phyloP scores from a whole-genome alignment of 1,140 invertebrate genomes.

The Zaprionus lachaisei region DNA sequence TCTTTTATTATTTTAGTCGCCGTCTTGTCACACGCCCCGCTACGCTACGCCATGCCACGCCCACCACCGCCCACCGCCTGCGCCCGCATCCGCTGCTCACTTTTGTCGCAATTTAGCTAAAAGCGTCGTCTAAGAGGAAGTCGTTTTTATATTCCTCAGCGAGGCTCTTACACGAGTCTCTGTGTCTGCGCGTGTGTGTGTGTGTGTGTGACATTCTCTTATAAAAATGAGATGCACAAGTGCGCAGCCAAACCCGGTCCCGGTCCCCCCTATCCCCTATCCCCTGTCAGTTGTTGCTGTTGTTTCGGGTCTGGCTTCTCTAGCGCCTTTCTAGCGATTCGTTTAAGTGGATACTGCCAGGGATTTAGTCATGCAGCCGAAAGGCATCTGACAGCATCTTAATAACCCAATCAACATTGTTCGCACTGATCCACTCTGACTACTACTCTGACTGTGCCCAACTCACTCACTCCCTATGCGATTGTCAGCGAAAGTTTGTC shows the following conservation, averaged over 20 bases:
- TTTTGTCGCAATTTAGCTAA: constrained; percentile 83
- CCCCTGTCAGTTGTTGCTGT: neutral
- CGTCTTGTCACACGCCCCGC: constrained; percentile 33
- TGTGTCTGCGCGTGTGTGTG: constrained; percentile 11
- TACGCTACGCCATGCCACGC: neutral
- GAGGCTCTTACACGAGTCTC: constrained; percentile 16
- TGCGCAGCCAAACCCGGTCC: constrained; percentile 32
- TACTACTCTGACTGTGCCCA: neutral
- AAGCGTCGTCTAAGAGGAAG: constrained; percentile 81
- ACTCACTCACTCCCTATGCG: neutral
- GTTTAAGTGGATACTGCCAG: constrained; percentile 43
- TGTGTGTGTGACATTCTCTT: constrained; percentile 43
- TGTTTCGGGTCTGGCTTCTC: constrained; percentile 33
- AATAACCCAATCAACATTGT: constrained; percentile 46
- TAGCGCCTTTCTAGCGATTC: constrained; percentile 51
- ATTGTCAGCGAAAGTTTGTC: neutral
- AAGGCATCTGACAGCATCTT: constrained; percentile 15
- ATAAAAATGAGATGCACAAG: constrained; percentile 62
- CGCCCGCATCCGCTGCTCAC: constrained; percentile 61
- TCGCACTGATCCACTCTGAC: constrained; percentile 25
- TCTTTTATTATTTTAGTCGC: constrained; percentile 81
- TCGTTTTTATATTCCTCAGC: constrained; percentile 74
- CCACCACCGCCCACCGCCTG: neutral
- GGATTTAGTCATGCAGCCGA: constrained; percentile 33
- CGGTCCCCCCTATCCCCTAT: neutral